Evolutionary conservation across 2,797 vertebrate genomes (phyloP).

Genomic region (Galaxias olidus): DNA sequence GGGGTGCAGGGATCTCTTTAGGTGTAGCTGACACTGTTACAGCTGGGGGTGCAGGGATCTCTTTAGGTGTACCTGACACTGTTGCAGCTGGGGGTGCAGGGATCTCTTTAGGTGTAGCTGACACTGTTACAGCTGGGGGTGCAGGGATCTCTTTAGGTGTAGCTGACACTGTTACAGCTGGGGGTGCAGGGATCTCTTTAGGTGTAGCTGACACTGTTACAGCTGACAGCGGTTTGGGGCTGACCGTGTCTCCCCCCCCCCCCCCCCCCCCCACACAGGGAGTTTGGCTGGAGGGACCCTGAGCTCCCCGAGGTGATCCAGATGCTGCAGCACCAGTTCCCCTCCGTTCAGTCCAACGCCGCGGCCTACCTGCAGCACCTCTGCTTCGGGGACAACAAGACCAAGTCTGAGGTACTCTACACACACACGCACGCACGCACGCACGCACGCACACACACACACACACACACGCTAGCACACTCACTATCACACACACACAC

Average conservation of each 20-base stretch:
- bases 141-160: too few species aligned
- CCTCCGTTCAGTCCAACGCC: conserved; percentile 98
- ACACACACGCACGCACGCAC: neutral
- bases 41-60: too few species aligned
- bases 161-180: too few species aligned
- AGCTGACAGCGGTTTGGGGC: too few species aligned
- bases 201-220: too few species aligned
- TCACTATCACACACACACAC: conserved; percentile 12
- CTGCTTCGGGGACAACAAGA: conserved; percentile 99
- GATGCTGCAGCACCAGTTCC: conserved; percentile 98
- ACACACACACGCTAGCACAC: conserved; percentile 18
- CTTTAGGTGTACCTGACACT: too few species aligned
- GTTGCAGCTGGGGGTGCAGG: too few species aligned
- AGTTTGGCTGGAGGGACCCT: conserved; percentile 98
- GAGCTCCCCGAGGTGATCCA: conserved; percentile 99
- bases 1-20: too few species aligned
- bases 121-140: too few species aligned
- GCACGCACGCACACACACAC: conserved; percentile 5
- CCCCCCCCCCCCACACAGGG: conserved; percentile 71
- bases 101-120: too few species aligned
- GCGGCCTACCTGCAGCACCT: conserved; percentile 97
- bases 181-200: too few species aligned
- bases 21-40: too few species aligned
- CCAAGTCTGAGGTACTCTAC: conserved; percentile 88
- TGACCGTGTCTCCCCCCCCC: conserved; percentile 6